These are phyloP conservation scores for Noturus placidus DNA, from an alignment of 2,113 vertebrate genomes.

Conservation along the genomic window DNA sequence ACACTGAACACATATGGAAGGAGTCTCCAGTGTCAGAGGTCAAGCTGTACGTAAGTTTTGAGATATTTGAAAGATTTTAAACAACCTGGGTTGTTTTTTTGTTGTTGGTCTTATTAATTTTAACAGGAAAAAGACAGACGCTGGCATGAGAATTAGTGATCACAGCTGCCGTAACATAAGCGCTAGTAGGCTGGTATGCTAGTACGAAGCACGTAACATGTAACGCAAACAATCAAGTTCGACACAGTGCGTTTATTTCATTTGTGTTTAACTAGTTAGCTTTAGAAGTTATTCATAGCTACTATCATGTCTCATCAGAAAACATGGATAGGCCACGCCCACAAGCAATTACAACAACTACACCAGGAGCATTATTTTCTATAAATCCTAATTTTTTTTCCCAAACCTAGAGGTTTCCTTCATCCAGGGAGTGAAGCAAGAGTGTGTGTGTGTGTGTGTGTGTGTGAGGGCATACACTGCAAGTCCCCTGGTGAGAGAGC, in stretches of 20 bases:
- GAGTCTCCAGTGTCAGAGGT: not conserved
- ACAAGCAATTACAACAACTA: not conserved
- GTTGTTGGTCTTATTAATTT: not conserved
- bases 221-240: not conserved
- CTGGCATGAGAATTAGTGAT: not conserved
- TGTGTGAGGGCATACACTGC: not conserved
- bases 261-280: not conserved
- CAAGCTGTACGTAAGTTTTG: not conserved
- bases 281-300: not conserved
- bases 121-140: no score
- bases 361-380: not conserved
- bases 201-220: not conserved
- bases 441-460: slow-evolving; percentile 57
- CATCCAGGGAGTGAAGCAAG: slow-evolving; percentile 72
- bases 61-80: not conserved
- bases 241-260: not conserved
- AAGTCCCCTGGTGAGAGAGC: slow-evolving; percentile 62
- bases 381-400: not conserved
- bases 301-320: not conserved
- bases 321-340: not conserved
- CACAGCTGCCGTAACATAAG: not conserved
- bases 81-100: no score
- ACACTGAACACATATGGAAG: not conserved
- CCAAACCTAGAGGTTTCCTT: slow-evolving; percentile 18
- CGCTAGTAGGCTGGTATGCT: not conserved